Base-by-base conservation (phyloP, 2,888 invertebrate genomes). In the Bellardia pandia region DNA sequence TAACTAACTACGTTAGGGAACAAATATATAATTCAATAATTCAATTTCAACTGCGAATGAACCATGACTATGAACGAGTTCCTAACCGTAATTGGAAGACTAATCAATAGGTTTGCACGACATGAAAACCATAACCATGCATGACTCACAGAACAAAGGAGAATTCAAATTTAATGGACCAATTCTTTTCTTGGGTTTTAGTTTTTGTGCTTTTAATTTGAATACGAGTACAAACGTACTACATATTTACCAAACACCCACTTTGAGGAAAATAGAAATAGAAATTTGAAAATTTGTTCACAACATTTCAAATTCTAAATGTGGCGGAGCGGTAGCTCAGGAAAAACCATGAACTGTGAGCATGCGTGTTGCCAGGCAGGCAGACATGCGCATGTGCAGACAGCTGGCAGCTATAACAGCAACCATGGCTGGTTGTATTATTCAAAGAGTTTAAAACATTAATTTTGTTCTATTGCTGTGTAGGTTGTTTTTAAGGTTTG, bases 11-110 rank as follows among this genome's bases (percentile, higher is more conserved):
- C 33, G 30, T 45, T 51, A 66, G 64, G 71, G 60, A 62, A 80
- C 13, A 23, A 0, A n/a, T n/a, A n/a, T n/a, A 58, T 30, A 33
- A 45, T 76, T 71, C n/a, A 68, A 62, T 58, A 56, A 75, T 40
- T 51, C 51, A 56, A 75, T 40, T 51, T 71, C n/a, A 45, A 16
- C 42, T 53, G 13, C 33, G 14, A 75, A 77, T 33, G 23, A 62
- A 51, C 13, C 48, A 68, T 78, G 56, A 40, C 16, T 82, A 13
- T 8, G 33, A 42, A 42, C 45, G 56, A 56, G 33, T 40, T 42
- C 56, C 48, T 37, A 68, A 58, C 72, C 58, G 42, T 72, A 84
- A 84, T 78, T 69, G 85, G 81, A 81, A 81, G 42, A 71, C 51
- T 56, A 42, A 85, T 74, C 74, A 79, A 74, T 53, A 56, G 1